Evolutionary conservation across 1,140 invertebrate genomes (phyloP).

Genomic region (Ridgeia piscesae): DNA sequence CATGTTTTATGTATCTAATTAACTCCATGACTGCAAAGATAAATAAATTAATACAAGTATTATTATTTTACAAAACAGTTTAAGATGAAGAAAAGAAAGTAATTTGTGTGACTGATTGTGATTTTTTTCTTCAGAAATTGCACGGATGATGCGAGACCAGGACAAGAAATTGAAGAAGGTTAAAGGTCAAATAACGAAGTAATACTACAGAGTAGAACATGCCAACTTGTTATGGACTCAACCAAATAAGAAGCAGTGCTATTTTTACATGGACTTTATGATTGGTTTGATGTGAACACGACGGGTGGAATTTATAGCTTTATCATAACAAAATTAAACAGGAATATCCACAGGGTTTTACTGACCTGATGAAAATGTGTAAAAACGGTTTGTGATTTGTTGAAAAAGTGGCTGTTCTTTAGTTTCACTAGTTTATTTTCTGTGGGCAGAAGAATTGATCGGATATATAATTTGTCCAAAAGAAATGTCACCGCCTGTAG

Average conservation of each 20-base stretch:
- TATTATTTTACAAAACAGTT: no score
- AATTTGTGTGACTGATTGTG: not conserved
- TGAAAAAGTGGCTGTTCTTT: not conserved
- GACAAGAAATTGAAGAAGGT: slow-evolving; percentile 14
- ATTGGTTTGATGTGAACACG: not conserved
- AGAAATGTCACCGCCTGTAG: not conserved
- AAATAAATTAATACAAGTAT: no score
- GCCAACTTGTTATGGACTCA: not conserved
- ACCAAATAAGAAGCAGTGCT: not conserved
- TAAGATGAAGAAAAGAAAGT: no score
- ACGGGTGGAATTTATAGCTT: not conserved
- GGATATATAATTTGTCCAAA: not conserved
- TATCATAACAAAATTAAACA: no score
- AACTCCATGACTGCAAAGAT: no score
- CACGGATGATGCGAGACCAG: slow-evolving; percentile 10
- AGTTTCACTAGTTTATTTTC: not conserved
- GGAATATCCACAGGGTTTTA: not conserved
- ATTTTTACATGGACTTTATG: not conserved
- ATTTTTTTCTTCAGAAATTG: not conserved
- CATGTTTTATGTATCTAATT: no score
- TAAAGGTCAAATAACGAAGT: not conserved
- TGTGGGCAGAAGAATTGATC: not conserved
- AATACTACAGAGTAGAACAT: not conserved
- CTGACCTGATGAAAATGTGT: not conserved
- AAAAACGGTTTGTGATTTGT: not conserved